phyloP scores from a whole-genome alignment of 2,888 invertebrate species.

The Macaria notata region DNA sequence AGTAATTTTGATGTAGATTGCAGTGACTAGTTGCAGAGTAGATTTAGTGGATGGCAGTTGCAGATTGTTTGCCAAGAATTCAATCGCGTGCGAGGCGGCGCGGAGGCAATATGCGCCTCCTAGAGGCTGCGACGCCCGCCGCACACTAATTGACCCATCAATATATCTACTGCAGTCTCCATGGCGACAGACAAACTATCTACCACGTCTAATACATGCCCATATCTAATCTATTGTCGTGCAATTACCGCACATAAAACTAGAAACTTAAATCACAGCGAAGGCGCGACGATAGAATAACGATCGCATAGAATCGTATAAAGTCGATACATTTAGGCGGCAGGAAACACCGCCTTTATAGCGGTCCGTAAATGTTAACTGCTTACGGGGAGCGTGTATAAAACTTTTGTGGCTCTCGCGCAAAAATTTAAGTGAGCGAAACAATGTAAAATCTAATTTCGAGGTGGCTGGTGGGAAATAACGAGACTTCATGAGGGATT shows the following conservation, averaged over 20 bases:
- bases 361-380: constrained; percentile 51
- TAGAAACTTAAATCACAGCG: constrained; percentile 15
- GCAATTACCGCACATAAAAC: constrained; percentile 2
- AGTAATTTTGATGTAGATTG: no score
- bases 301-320: constrained; percentile 31
- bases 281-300: constrained; percentile 30
- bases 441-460: constrained; percentile 64
- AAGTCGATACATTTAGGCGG: constrained; percentile 40
- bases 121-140: constrained; percentile 40
- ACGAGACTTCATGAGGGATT: constrained; percentile 45
- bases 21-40: no score
- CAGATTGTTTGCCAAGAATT: constrained; percentile 61
- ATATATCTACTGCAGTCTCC: constrained; percentile 51
- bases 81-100: constrained; percentile 50
- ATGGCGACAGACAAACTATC: constrained; percentile 22
- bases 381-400: constrained; percentile 47
- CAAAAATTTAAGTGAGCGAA: constrained; percentile 44
- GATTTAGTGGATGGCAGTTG: constrained; percentile 12
- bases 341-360: constrained; percentile 53
- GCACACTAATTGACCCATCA: constrained; percentile 59
- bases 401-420: constrained; percentile 49
- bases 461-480: constrained; percentile 40
- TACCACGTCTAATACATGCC: no score
- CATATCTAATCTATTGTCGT: no score
- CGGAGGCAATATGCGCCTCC: constrained; percentile 50